Evolutionary conservation across 2,888 invertebrate genomes (phyloP).

Genomic region (Lysandra bellargus): DNA sequence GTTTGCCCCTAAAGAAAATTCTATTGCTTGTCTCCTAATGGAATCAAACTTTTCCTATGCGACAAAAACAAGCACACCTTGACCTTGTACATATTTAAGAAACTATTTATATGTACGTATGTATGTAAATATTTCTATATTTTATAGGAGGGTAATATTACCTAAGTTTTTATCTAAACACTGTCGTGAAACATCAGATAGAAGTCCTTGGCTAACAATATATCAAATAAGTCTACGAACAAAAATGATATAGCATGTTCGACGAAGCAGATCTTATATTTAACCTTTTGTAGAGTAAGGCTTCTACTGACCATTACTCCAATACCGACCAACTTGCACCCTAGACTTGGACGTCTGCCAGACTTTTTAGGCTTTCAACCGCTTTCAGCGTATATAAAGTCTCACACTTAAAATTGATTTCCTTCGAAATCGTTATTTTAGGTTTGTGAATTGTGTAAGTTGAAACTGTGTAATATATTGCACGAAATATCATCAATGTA

Average conservation of each 20-base stretch:
- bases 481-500: too few species aligned
- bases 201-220: neutral
- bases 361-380: slow-evolving; percentile 42
- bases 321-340: slow-evolving; percentile 31
- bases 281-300: slow-evolving; percentile 29
- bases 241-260: slow-evolving; percentile 23
- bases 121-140: too few species aligned
- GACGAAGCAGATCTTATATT: slow-evolving; percentile 28
- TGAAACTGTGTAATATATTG: neutral
- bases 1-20: too few species aligned
- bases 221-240: neutral
- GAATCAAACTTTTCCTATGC: too few species aligned
- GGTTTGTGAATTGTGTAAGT: neutral
- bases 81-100: too few species aligned
- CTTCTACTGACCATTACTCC: slow-evolving; percentile 29
- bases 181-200: neutral
- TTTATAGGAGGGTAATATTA: too few species aligned
- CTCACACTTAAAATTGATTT: slow-evolving; percentile 32
- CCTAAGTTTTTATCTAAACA: too few species aligned
- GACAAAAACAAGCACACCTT: too few species aligned
- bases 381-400: slow-evolving; percentile 41
- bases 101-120: too few species aligned
- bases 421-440: slow-evolving; percentile 15
- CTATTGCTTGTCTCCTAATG: too few species aligned
- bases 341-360: slow-evolving; percentile 45